Base-by-base conservation (phyloP, 1,140 invertebrate genomes). In the Chelonus insularis region DNA sequence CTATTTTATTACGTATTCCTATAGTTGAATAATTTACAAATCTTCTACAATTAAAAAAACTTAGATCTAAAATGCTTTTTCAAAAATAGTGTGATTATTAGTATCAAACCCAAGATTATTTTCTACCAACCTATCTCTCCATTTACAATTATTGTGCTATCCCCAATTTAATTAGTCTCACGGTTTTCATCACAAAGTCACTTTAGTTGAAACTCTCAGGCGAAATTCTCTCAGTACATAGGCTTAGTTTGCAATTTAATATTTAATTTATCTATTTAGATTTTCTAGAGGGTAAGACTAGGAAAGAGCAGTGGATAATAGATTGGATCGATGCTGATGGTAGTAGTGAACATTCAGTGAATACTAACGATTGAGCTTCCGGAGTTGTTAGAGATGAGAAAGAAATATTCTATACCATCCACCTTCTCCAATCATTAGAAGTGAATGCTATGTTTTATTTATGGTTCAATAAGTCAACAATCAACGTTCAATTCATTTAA, bases 361-460 rank as follows among this genome's bases (percentile, higher is more conserved):
- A 63, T 63, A 63, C 47, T 63, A 63, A 63, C 51, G 56, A 62
- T 43, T 52, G 25, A 41, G 57, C 61, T 63, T 63, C 61, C 61
- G 61, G 45, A 32, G 45, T 9, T 20, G 8, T 14, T 32, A 61
- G 48, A 29, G 18, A 25, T n/a, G n/a, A 48, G 43, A n/a, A 14
- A 51, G 23, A 23, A 32, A n/a, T 36, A 16, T 43, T 43, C 14
- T 4, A 43, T 43, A 43, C 41, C 9, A 5, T 39, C 9, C 14
- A 43, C 7, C 8, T 43, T 14, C 16, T 16, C 9, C 14, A 43
- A 18, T 43, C 16, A 43, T 43, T 29, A 29, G 25, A 29, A 29
- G 25, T 29, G 3, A 29, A 3, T 29, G 25, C 25, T 29, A 29
- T 29, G 25, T 29, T 29, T 29, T 29, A 29, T 29, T 29, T 29